A percentile compares a stretch with the other conserved stretches of the same genome.
These are phyloP conservation scores for Saturnia japonica DNA, from an alignment of 2,888 invertebrate species.

Conservation along the genomic window DNA sequence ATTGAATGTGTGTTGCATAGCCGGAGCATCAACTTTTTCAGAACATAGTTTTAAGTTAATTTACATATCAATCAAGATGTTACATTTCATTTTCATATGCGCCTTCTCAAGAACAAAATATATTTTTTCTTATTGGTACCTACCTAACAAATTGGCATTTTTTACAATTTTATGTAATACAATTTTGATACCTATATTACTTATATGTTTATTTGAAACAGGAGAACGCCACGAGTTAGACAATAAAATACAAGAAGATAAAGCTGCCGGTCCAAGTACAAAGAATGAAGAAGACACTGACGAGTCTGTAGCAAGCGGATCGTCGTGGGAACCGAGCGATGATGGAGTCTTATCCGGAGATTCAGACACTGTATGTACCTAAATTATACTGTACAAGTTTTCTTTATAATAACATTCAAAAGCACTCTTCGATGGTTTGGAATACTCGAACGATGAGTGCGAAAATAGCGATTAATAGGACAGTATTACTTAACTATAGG, in stretches of 20 bases:
- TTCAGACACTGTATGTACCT: slow-evolving; percentile 40
- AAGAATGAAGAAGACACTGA: slow-evolving; percentile 44
- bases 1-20: not conserved
- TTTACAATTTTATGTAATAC: not conserved
- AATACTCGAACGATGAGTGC: not conserved
- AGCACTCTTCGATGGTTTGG: not conserved
- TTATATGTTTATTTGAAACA: slow-evolving; percentile 19
- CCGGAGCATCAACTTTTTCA: not conserved
- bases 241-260: slow-evolving; percentile 31
- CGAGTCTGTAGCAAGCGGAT: slow-evolving; percentile 61
- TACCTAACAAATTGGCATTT: not conserved
- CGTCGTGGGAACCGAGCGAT: slow-evolving; percentile 66
- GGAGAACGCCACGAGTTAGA: slow-evolving; percentile 42
- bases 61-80: not conserved
- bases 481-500: not conserved
- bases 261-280: slow-evolving; percentile 39
- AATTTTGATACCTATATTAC: too few relatives aligned
- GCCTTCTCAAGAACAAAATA: not conserved
- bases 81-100: not conserved
- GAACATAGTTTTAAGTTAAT: not conserved
- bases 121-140: not conserved
- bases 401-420: not conserved
- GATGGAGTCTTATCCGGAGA: slow-evolving; percentile 49
- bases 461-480: not conserved
- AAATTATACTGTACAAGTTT: not conserved